These are phyloP conservation scores for Zaprionus capensis DNA, from an alignment of 1,140 invertebrate species.

Conservation along the genomic window DNA sequence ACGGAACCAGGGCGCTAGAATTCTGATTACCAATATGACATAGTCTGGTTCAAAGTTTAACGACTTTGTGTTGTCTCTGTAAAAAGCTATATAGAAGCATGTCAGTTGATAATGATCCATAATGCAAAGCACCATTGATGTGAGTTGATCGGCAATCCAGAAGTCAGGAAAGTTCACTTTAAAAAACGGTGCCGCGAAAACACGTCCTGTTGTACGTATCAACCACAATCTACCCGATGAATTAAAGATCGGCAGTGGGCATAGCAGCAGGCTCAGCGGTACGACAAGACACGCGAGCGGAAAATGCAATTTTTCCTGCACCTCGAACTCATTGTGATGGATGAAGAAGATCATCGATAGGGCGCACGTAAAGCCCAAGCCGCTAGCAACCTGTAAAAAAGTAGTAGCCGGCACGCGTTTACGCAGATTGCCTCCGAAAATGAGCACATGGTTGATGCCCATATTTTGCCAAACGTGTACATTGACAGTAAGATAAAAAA, in stretches of 20 bases:
- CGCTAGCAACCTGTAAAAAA: conserved; percentile 88
- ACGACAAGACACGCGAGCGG: conserved; percentile 86
- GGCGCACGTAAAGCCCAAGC: conserved; percentile 88
- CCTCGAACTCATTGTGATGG: conserved; percentile 85
- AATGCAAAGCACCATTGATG: conserved; percentile 90
- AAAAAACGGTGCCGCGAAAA: conserved; percentile 92
- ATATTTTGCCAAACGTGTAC: conserved; percentile 89
- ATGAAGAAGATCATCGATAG: conserved; percentile 84
- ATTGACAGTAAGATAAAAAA: conserved; percentile 88
- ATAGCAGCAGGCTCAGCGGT: conserved; percentile 87
- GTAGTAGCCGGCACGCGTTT: conserved; percentile 88
- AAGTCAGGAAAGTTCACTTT: conserved; percentile 95
- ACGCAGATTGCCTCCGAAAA: conserved; percentile 91
- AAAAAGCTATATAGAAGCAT: conserved; percentile 53
- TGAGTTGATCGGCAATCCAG: conserved; percentile 96
- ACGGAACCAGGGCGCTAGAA: conserved; percentile 93
- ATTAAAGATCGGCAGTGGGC: conserved; percentile 87
- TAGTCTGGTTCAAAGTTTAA: conserved; percentile 49
- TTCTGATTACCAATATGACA: conserved; percentile 87
- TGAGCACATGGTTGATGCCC: conserved; percentile 92
- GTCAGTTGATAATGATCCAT: conserved; percentile 89
- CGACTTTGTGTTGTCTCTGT: background rate
- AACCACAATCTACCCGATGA: conserved; percentile 85
- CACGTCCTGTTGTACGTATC: conserved; percentile 84
- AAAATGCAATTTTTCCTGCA: conserved; percentile 86